These are phyloP conservation scores for Listronotus bonariensis DNA, from an alignment of 1,140 invertebrate species.

Conservation along the genomic window DNA sequence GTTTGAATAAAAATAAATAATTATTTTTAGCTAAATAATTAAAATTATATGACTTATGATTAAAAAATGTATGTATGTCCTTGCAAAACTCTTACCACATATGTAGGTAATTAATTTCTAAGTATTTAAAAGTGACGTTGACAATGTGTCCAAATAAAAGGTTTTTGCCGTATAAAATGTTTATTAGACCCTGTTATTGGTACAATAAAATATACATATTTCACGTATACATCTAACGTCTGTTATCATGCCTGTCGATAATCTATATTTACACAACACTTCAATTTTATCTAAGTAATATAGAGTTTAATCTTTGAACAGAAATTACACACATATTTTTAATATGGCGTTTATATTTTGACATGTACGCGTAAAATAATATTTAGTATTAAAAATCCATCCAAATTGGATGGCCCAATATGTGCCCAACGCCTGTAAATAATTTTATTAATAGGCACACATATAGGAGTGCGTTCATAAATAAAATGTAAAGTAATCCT, in stretches of 20 bases:
- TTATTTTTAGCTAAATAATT: too few relatives aligned
- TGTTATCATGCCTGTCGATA: conserved; percentile 36
- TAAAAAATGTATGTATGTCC: too few relatives aligned
- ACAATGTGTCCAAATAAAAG: neutral
- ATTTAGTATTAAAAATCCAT: too few relatives aligned
- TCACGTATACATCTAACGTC: conserved; percentile 18
- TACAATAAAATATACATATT: conserved; percentile 16
- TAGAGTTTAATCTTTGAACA: conserved; percentile 14
- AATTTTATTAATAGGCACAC: neutral
- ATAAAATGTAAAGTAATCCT: too few relatives aligned
- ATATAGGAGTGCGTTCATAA: too few relatives aligned
- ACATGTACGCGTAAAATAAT: too few relatives aligned
- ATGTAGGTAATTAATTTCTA: too few relatives aligned
- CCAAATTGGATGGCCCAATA: too few relatives aligned
- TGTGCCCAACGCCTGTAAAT: neutral
- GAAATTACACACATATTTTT: neutral
- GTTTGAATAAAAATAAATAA: too few relatives aligned
- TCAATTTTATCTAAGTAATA: conserved; percentile 37
- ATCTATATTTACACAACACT: conserved; percentile 40
- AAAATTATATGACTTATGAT: too few relatives aligned
- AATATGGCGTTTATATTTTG: neutral
- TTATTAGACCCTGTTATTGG: conserved; percentile 6
- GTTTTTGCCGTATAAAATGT: neutral
- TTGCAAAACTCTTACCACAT: too few relatives aligned
- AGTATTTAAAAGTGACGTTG: neutral